phyloP scores from a whole-genome alignment of 2,113 vertebrate genomes.

The Ginglymostoma cirratum region DNA sequence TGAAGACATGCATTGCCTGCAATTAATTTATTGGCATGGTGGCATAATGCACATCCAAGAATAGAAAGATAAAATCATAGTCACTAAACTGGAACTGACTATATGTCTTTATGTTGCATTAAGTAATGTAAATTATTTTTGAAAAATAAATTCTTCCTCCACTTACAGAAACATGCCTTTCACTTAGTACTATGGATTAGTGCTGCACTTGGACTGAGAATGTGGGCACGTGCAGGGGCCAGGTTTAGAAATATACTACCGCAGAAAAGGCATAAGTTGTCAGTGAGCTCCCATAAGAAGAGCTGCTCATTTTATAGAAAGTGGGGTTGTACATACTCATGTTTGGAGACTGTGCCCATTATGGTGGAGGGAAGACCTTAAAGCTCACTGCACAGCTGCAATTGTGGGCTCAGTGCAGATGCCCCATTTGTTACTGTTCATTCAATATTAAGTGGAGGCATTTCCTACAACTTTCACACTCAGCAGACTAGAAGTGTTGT shows the following conservation, averaged over 20 bases:
- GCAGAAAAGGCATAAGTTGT: background rate
- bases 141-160: background rate
- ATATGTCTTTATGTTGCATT: background rate
- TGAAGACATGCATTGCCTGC: no score
- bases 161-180: background rate
- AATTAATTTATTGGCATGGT: no score
- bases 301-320: background rate
- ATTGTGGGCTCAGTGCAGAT: background rate
- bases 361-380: background rate
- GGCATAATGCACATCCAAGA: background rate
- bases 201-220: background rate
- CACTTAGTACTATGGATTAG: background rate
- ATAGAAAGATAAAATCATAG: background rate
- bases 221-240: background rate
- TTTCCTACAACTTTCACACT: background rate
- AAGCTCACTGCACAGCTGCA: background rate
- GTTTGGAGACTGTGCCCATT: background rate
- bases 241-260: background rate
- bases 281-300: background rate
- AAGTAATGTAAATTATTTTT: background rate
- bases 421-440: background rate
- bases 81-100: background rate
- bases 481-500: background rate
- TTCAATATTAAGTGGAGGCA: background rate
- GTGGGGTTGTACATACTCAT: background rate